Percentiles rank a stretch among this genome's conserved stretches.
Conservation (phyloP, 2,888 invertebrate species). For the Eulithis prunata region DNA sequence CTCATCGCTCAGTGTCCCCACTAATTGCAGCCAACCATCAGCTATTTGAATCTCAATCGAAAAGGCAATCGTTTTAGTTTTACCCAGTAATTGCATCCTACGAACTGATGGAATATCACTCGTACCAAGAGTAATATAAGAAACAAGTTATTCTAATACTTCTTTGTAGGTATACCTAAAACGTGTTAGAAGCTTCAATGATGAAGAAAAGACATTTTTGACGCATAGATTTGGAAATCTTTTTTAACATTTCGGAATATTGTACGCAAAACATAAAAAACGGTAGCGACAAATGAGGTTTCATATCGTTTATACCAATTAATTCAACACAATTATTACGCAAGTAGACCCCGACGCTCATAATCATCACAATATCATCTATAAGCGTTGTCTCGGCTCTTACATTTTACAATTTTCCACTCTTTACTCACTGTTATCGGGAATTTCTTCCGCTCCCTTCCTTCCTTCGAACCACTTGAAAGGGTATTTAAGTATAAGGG, state of each 20-base stretch:
- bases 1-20: constrained; percentile 79
- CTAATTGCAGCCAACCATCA: constrained; percentile 82
- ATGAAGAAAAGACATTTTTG: too few species aligned
- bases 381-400: constrained; percentile 61
- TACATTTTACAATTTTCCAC: constrained; percentile 77
- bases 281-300: too few species aligned
- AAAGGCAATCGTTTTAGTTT: constrained; percentile 64
- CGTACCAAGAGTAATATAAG: too few species aligned
- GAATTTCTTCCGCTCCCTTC: constrained; percentile 78
- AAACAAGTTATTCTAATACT: too few species aligned
- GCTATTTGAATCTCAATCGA: constrained; percentile 79
- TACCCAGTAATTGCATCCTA: constrained; percentile 42
- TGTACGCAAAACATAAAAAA: too few species aligned
- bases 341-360: constrained; percentile 56
- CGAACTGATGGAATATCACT: too few species aligned
- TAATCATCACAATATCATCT: constrained; percentile 59
- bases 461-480: constrained; percentile 73
- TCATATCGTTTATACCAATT: constrained; percentile 6
- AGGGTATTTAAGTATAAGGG: constrained; percentile 77
- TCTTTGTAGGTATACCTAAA: too few species aligned
- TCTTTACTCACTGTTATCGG: constrained; percentile 75
- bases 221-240: too few species aligned
- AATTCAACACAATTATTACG: constrained; percentile 37
- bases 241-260: too few species aligned
- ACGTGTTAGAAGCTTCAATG: too few species aligned